Percentiles rank a stretch among this genome's conserved stretches.
Conservation (phyloP, 1,140 invertebrate genomes). For the Anadara kagoshimensis region DNA sequence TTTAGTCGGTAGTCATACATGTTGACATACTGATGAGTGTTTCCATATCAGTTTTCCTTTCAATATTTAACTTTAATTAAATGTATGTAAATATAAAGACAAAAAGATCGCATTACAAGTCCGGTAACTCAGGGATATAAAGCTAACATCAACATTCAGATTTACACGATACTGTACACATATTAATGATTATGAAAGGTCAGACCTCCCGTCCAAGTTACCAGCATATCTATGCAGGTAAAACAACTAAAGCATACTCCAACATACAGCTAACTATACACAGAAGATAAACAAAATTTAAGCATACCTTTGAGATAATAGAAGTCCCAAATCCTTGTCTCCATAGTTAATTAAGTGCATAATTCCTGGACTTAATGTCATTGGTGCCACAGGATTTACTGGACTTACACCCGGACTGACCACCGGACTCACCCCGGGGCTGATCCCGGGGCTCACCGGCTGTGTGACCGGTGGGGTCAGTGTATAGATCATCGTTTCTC, state of each 20-base stretch:
- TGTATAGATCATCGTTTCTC: constrained; percentile 35
- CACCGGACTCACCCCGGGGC: constrained; percentile 35
- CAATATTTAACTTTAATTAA: no score
- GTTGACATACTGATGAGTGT: no score
- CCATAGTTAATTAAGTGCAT: constrained; percentile 59
- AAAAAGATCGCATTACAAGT: no score
- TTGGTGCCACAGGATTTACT: constrained; percentile 33
- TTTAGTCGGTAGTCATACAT: no score
- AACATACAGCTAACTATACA: neutral
- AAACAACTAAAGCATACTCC: neutral
- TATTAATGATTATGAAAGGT: neutral
- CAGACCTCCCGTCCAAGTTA: neutral
- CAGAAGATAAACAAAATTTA: neutral
- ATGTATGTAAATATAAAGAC: no score
- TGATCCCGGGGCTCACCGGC: constrained; percentile 20
- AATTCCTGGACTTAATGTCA: constrained; percentile 39
- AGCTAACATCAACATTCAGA: no score
- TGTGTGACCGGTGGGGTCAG: constrained; percentile 30
- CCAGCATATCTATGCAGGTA: neutral
- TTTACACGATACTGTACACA: neutral
- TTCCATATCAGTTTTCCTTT: no score
- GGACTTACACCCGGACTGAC: constrained; percentile 39
- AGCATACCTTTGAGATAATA: constrained; percentile 53
- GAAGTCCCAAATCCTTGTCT: constrained; percentile 54
- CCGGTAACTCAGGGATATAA: no score